Conservation (phyloP, 2,797 vertebrate genomes). For the Sebastes goodei region DNA sequence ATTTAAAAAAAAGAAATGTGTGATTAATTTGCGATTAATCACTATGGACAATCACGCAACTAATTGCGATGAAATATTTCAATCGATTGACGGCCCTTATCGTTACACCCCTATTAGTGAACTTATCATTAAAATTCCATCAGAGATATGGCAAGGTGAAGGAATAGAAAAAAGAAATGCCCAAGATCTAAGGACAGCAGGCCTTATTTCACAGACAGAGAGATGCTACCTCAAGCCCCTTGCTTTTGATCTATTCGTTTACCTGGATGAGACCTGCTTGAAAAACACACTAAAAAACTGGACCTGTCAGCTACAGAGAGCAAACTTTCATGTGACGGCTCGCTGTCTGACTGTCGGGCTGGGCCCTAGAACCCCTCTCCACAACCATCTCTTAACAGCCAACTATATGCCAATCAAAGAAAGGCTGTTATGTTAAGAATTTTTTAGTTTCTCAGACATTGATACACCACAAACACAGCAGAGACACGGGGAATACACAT, state of each 20-base stretch:
- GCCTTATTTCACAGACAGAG: constrained; percentile 61
- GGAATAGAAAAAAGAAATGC: constrained; percentile 45
- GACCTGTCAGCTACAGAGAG: constrained; percentile 53
- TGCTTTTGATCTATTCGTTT: constrained; percentile 74
- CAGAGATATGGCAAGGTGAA: constrained; percentile 53
- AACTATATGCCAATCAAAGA: constrained; percentile 40
- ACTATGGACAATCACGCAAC: no score
- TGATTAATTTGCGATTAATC: no score
- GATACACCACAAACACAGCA: constrained; percentile 8
- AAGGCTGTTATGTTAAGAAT: constrained; percentile 18
- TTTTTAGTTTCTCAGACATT: constrained; percentile 4
- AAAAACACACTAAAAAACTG: constrained; percentile 45
- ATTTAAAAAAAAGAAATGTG: no score
- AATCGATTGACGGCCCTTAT: no score
- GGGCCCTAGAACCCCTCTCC: not conserved
- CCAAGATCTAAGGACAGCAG: constrained; percentile 63
- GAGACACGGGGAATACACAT: not conserved
- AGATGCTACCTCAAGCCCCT: constrained; percentile 39
- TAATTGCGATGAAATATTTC: no score
- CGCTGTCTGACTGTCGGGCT: constrained; percentile 20
- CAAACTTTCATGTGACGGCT: constrained; percentile 63
- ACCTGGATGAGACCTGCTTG: constrained; percentile 56
- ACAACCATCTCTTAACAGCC: constrained; percentile 29
- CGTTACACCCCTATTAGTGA: constrained; percentile 6
- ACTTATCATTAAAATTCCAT: constrained; percentile 75